Base-by-base conservation (phyloP, 2,113 vertebrate genomes). In the Notarius lentiginosus region DNA sequence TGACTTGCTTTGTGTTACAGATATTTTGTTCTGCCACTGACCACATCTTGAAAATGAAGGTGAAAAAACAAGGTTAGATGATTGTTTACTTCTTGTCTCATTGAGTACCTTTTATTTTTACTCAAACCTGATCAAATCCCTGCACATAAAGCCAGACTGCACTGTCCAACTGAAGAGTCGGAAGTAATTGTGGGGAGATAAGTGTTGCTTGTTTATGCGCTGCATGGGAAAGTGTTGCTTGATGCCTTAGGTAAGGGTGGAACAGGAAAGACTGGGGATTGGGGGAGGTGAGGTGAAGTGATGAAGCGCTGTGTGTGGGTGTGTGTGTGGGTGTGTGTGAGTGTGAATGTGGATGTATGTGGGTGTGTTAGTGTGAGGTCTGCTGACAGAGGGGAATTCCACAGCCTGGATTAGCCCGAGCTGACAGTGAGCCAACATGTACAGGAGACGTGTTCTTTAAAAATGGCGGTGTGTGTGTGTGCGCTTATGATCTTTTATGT, bases 341-440 rank as follows among this genome's bases (percentile, higher is more conserved):
- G 84, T 80, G 51, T 61, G 76, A 84, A 76, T 60, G 83, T 73
- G 87, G 51, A 63, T 83, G 81, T 73, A 58, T 63, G 85, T 47
- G 82, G 41, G 83, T 86, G 87, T 89, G 84, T 72, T 77, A 61
- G 82, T 88, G 88, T 86, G 89, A 81, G 88, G 90, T 89, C 85
- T 86, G 85, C 70, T 88, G 85, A 89, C 73, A 60, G 75, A 86
- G 90, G 91, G 89, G 80, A 90, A 88, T 91, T 90, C 90, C 90
- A 87, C 55, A 66, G 84, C 41, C 79, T 87, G 72, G 86, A 86
- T 90, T 72, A 88, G 77, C 65, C 84, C 27, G 8, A 49, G 70
- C 15, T 73, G 79, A 88, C 34, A 58, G 49, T 79, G n/a, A 76
- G 63, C 34, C 84, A 75, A 58, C 4, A 53, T 20, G 72, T 82